Percentiles rank a stretch among this genome's conserved stretches.
These are phyloP conservation scores for Porites evermanni DNA, from an alignment of 92 coral and sea anemone genomes.

Conservation along the genomic window DNA sequence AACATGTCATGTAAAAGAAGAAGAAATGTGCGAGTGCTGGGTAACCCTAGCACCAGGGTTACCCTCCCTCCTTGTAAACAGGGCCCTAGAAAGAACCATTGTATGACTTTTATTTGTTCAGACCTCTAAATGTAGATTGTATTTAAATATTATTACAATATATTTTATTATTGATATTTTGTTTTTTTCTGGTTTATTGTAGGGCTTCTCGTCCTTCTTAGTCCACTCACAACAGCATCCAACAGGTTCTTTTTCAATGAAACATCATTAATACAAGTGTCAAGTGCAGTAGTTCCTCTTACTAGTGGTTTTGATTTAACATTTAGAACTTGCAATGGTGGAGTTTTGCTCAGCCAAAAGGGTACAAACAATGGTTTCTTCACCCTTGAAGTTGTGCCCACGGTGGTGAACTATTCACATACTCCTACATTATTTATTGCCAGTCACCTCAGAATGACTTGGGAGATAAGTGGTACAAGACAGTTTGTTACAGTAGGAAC, in stretches of 20 bases:
- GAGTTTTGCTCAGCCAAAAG: constrained; percentile 76
- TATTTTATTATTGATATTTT: background rate
- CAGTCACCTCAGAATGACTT: constrained; percentile 75
- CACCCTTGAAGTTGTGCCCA: constrained; percentile 72
- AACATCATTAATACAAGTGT: constrained; percentile 78
- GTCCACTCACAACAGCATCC: background rate
- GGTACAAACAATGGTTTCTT: constrained; percentile 69
- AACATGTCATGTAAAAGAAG: no score
- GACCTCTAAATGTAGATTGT: background rate
- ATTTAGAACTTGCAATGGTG: constrained; percentile 95
- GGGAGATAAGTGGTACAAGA: constrained; percentile 69
- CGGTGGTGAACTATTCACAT: constrained; percentile 70
- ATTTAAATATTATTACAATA: background rate
- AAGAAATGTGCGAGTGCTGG: no score
- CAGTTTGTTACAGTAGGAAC: constrained; percentile 70
- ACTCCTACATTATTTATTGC: constrained; percentile 62
- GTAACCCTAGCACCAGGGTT: no score
- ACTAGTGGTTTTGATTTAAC: constrained; percentile 68
- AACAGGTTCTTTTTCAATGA: constrained; percentile 81
- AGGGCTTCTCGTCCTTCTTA: constrained; percentile 33
- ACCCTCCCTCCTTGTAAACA: no score
- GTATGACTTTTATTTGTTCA: background rate
- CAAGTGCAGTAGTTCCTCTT: constrained; percentile 65
- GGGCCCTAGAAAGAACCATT: no score
- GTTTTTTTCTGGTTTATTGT: constrained; percentile 8